Percentiles rank a stretch among this genome's conserved stretches.
Evolutionary conservation across 2,888 invertebrate genomes (phyloP).

Genomic region (Philopedon plagiatum): DNA sequence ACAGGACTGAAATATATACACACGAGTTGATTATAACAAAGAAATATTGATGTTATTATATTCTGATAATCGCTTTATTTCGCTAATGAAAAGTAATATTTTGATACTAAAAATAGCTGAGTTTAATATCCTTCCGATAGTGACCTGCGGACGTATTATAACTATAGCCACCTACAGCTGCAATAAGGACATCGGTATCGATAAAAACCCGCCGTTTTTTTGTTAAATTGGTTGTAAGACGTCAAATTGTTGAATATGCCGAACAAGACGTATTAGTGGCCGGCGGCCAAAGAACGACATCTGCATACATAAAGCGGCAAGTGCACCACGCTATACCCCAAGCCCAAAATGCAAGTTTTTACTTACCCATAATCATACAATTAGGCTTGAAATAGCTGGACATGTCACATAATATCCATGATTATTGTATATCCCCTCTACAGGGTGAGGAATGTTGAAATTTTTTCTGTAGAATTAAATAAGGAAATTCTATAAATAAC

Average conservation of each 20-base stretch:
- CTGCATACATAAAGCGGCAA: conserved; percentile 30
- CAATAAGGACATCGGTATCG: conserved; percentile 3
- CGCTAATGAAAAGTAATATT: not conserved
- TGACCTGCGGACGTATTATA: not conserved
- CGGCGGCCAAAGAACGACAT: conserved; percentile 23
- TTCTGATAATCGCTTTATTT: too few species aligned
- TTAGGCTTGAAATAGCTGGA: conserved; percentile 24
- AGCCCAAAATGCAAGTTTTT: conserved; percentile 16
- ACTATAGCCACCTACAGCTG: conserved; percentile 27
- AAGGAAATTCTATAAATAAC: too few species aligned
- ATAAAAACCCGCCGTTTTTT: conserved; percentile 10
- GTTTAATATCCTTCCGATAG: not conserved
- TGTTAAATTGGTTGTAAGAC: conserved; percentile 15
- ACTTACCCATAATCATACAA: conserved; percentile 29
- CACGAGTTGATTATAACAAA: too few species aligned
- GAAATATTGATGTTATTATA: too few species aligned
- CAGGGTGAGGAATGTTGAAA: not conserved
- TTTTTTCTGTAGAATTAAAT: too few species aligned
- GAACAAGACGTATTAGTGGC: conserved; percentile 32
- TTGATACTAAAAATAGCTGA: not conserved
- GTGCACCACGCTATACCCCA: conserved; percentile 20
- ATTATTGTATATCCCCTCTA: conserved; percentile 9
- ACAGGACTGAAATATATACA: too few species aligned
- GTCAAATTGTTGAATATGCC: conserved; percentile 30
- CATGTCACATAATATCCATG: conserved; percentile 24